Evolutionary conservation across 2,888 invertebrate species (phyloP), one percentile per base, ranked within the genome.

Genomic region (Aleiodes testaceus): DNA sequence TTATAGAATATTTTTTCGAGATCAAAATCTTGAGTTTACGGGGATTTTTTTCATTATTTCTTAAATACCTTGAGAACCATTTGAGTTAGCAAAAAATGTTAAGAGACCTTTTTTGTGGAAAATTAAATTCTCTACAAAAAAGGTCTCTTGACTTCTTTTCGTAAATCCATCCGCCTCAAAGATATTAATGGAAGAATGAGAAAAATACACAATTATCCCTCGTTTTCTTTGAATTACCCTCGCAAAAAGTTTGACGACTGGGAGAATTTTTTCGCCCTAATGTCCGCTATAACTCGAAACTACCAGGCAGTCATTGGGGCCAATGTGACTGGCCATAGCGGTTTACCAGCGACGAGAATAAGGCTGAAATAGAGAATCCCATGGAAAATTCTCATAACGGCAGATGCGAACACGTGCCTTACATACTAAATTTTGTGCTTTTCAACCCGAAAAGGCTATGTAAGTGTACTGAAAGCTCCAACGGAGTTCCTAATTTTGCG

Each of bases 391-490:
- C 83, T 86, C 86, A 84, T 87, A 86, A 86, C 85, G 84, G 83
- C 81, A 81, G 84, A 86, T 84, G 84, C 82, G 82, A 83, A 83
- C 84, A 84, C 86, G 86, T 87, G 86, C 85, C 81, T 84, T 83
- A 85, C 87, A 86, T 87, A 84, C 85, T 82, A 76, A 78, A 77
- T 74, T 78, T 70, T 75, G 72, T 18, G 71, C 72, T 72, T 74
- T 74, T 76, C 69, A 72, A 69, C 66, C 66, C 69, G 63, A 70
- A 70, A 74, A 26, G 26, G 69, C 70, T 72, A 45, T 66, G 66
- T 74, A 72, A 71, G 65, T 49, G 63, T 74, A 70, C 49, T 36
- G 36, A 66, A 59, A 65, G 73, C 68, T 59, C 52, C 70, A 66
- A 66, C 45, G 67, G 68, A 76, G 74, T 74, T 76, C 69, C 77